Conservation (phyloP, 2,797 vertebrate genomes). For the Ptychadena robeensis region DNA sequence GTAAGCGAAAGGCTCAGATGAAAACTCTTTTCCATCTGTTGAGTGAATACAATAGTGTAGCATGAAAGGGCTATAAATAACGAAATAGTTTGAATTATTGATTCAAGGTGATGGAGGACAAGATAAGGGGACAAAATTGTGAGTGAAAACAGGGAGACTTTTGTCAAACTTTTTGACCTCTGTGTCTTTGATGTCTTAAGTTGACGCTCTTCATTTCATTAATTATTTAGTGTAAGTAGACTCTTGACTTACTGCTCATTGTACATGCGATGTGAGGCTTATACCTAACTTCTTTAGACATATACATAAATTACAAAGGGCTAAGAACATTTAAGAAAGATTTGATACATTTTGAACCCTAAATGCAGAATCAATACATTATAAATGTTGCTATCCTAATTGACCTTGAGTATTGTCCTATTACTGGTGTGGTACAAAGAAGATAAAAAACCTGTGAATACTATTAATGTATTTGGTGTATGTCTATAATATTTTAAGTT, state of each 20-base stretch:
- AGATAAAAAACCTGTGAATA: background rate
- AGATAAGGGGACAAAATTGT: conserved; percentile 26
- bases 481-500: too few relatives aligned
- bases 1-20: background rate
- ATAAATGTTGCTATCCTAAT: background rate
- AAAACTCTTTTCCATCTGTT: conserved; percentile 26
- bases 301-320: background rate
- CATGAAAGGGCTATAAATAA: conserved; percentile 49
- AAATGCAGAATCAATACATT: background rate
- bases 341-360: background rate
- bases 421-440: background rate
- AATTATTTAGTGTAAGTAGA: conserved; percentile 51
- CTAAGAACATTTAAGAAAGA: background rate
- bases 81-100: conserved; percentile 57
- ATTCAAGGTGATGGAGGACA: conserved; percentile 53
- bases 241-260: conserved; percentile 25
- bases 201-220: conserved; percentile 38
- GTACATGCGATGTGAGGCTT: conserved; percentile 7
- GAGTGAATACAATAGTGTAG: conserved; percentile 35
- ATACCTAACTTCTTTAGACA: conserved; percentile 21
- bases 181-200: conserved; percentile 32
- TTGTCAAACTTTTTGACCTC: conserved; percentile 56
- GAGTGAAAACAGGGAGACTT: conserved; percentile 51
- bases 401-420: background rate
- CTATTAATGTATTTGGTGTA: too few relatives aligned